Evolutionary conservation across 2,888 invertebrate genomes (phyloP).

Genomic region (Tetragonula carbonaria): DNA sequence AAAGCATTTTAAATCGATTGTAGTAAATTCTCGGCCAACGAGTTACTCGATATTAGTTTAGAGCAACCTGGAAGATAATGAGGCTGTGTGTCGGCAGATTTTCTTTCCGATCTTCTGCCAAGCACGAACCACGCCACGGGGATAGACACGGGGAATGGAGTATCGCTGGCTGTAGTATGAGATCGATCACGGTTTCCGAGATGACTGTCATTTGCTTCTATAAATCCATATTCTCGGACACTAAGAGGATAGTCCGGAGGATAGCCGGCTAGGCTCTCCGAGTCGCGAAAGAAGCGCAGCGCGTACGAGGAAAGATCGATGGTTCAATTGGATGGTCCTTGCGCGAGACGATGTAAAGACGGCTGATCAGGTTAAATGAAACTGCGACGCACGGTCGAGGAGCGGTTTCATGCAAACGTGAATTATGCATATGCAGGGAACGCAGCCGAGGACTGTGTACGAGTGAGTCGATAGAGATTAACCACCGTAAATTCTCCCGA

Average conservation of each 20-base stretch:
- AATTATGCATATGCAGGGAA: slow-evolving; percentile 51
- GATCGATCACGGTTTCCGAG: slow-evolving; percentile 9
- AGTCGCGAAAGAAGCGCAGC: slow-evolving; percentile 23
- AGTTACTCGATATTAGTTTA: no score
- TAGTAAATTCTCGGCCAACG: background rate
- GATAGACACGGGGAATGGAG: background rate
- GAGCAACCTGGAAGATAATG: no score
- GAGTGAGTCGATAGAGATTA: slow-evolving; percentile 54
- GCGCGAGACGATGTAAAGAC: background rate
- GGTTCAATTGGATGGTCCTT: slow-evolving; percentile 30
- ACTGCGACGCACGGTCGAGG: slow-evolving; percentile 4
- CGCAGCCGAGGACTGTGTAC: slow-evolving; percentile 41
- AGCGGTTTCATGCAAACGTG: slow-evolving; percentile 43
- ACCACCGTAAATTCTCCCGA: slow-evolving; percentile 63
- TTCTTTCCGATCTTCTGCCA: background rate
- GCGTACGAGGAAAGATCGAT: slow-evolving; percentile 28
- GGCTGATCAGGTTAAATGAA: slow-evolving; percentile 21
- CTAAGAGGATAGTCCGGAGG: slow-evolving; percentile 32
- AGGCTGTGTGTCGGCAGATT: background rate
- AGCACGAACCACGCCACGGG: background rate
- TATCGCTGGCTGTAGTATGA: background rate
- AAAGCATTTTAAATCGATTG: background rate
- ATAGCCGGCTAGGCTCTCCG: slow-evolving; percentile 2
- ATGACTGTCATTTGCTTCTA: slow-evolving; percentile 52
- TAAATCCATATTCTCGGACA: slow-evolving; percentile 49